phyloP scores from a whole-genome alignment of 2,113 vertebrate genomes.

The Triplophysa dalaica region DNA sequence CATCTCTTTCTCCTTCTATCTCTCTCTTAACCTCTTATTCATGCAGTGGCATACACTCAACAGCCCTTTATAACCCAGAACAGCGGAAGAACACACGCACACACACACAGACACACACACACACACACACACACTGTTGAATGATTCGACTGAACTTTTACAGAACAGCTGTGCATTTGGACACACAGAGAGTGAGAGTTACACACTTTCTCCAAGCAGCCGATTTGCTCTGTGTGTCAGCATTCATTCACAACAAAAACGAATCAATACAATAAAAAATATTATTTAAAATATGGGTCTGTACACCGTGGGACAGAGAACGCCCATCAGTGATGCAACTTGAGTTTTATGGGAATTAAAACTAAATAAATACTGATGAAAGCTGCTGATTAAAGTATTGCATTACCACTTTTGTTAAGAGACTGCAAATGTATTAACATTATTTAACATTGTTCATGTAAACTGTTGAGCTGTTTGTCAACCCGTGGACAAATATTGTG shows the following conservation, averaged over 20 bases:
- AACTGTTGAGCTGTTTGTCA: too few species aligned
- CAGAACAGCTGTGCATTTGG: slow-evolving; percentile 46
- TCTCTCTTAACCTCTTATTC: background rate
- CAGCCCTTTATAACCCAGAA: background rate
- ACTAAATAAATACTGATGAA: too few species aligned
- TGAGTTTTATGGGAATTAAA: too few species aligned
- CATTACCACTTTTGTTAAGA: too few species aligned
- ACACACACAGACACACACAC: slow-evolving; percentile 8
- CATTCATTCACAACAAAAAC: background rate
- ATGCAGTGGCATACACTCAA: background rate
- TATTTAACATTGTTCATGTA: too few species aligned
- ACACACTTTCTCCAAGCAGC: background rate
- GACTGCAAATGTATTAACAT: too few species aligned
- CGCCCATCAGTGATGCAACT: too few species aligned
- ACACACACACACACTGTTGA: slow-evolving; percentile 31
- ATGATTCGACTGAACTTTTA: slow-evolving; percentile 42
- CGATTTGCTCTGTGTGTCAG: background rate
- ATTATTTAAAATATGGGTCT: too few species aligned
- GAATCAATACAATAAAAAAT: too few species aligned
- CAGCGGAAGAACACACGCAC: background rate
- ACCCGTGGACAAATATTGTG: too few species aligned
- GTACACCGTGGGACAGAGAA: too few species aligned
- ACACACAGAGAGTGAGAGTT: slow-evolving; percentile 2
- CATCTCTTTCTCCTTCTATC: background rate
- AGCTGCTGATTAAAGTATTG: too few species aligned